Base-by-base conservation (phyloP, 2,113 vertebrate genomes). In the Neogale vison region DNA sequence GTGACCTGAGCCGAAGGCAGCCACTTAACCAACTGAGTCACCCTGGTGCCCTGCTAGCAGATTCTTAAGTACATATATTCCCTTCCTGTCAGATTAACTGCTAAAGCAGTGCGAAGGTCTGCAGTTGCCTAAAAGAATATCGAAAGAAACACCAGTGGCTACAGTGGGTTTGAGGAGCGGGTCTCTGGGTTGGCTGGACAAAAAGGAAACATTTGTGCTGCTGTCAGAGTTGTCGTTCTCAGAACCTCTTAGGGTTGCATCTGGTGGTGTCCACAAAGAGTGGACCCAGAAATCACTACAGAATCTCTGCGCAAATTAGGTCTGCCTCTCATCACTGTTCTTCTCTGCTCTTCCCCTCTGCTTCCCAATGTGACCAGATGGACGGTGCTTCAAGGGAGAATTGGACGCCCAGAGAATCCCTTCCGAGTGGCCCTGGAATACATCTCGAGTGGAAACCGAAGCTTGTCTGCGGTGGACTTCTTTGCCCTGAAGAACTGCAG, bases 401-500 rank as follows among this genome's bases (percentile, higher is more conserved):
- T 99, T 23, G 99, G 99, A 74, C 98, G 98, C 59, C 98, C 98
- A 82, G 98, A 99, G 87, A 99, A 99, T 59, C 99, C 99, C 0
- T 99, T 99, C 94, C 98, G 98, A 55, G 97, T 99, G 97, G 99
- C 99, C 1, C 72, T 99, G 95, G 99, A 99, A 87, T 99, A 98
- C 12, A 31, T 98, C 89, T 97, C 98, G 9, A 95, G 96, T 52
- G 98, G 98, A 94, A 98, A 97, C 96, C 98, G 93, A 85, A 99
- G 98, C 0, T 0, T 98, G 55, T 99, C 99, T 0, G 99, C 99
- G 0, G 97, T 99, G 93, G 99, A 99, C 97, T 99, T 99, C 86
- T 98, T 99, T 14, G 98, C 98, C 0, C 98, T 99, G 98, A 99
- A 98, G 97, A 99, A 99, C 98, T 99, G 99, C 98, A 99, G 97